phyloP scores from a whole-genome alignment of 2,113 vertebrate genomes.

The Microtus ochrogaster region DNA sequence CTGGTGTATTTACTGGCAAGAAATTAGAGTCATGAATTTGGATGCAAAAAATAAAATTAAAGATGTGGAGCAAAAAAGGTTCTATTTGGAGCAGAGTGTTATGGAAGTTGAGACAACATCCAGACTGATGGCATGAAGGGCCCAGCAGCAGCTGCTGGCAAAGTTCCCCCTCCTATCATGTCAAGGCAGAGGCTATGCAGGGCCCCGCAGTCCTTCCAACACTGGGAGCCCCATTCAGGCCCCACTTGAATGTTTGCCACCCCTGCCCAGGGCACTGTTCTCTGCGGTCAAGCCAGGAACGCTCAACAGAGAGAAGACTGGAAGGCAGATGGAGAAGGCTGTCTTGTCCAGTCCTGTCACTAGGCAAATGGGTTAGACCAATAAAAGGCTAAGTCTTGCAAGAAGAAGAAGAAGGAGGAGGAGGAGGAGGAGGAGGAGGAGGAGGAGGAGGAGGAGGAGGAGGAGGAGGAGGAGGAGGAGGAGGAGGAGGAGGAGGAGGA shows the following conservation, averaged over 20 bases:
- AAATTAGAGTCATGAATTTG: slow-evolving; percentile 30
- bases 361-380: not conserved
- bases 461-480: too few relatives aligned
- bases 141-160: slow-evolving; percentile 82
- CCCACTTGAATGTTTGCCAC: not conserved
- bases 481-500: too few relatives aligned
- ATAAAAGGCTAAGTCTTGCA: slow-evolving; percentile 50
- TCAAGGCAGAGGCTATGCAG: not conserved
- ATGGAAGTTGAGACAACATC: slow-evolving; percentile 97
- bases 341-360: not conserved
- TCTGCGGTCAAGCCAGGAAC: not conserved
- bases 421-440: too few relatives aligned
- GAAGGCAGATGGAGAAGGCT: slow-evolving; percentile 19
- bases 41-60: slow-evolving; percentile 88
- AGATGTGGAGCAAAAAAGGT: slow-evolving; percentile 96
- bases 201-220: not conserved
- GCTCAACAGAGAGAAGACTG: not conserved
- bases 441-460: too few relatives aligned
- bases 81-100: slow-evolving; percentile 94
- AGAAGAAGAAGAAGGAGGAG: not conserved
- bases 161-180: not conserved
- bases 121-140: slow-evolving; percentile 93
- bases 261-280: not conserved
- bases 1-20: slow-evolving; percentile 1
- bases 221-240: not conserved